Conservation (phyloP, 2,113 vertebrate genomes). For the Pollimyrus isidori region DNA sequence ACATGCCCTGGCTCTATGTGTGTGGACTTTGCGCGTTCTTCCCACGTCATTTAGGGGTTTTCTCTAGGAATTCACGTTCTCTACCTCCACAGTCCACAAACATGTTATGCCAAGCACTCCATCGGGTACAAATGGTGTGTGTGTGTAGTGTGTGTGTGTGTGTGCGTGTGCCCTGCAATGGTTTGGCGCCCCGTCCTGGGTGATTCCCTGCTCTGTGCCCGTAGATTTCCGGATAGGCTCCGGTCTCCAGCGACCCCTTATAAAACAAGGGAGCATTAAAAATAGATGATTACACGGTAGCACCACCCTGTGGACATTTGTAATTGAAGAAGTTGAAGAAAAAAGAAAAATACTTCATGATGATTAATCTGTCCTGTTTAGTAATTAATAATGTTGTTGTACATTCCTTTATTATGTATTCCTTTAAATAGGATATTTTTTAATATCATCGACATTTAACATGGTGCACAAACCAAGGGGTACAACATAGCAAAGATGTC, state of each 20-base stretch:
- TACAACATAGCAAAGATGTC: not conserved
- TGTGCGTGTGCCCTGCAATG: not conserved
- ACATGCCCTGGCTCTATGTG: not conserved
- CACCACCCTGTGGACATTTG: not conserved
- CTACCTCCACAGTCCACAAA: not conserved
- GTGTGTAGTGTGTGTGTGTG: not conserved
- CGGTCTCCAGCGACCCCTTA: not conserved
- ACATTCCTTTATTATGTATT: not conserved
- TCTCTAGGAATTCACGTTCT: not conserved
- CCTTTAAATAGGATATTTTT: not conserved
- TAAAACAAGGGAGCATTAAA: not conserved
- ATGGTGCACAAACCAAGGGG: not conserved
- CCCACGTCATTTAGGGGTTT: not conserved
- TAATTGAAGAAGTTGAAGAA: not conserved
- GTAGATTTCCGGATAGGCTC: not conserved
- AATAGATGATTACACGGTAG: not conserved
- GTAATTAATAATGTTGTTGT: not conserved
- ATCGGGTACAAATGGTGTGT: not conserved
- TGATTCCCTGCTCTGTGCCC: not conserved
- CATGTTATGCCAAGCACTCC: not conserved
- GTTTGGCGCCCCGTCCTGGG: not conserved
- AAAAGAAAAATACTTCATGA: not conserved
- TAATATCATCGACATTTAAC: not conserved
- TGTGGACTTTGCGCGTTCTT: not conserved
- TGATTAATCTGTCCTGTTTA: not conserved